Evolutionary conservation across 2,888 invertebrate species (phyloP).

Genomic region (Carabus problematicus): DNA sequence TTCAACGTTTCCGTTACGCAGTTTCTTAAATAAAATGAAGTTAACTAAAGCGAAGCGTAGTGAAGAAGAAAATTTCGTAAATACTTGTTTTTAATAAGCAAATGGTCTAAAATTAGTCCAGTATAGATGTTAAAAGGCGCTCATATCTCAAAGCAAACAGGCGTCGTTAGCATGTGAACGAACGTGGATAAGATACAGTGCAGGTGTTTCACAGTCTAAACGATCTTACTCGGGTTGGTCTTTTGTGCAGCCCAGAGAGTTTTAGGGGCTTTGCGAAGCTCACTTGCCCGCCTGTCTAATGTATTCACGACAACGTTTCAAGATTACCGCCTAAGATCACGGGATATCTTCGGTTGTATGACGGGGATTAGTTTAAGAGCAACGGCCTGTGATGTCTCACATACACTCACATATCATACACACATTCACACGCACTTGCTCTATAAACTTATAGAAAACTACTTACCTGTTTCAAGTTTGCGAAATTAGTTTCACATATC

Average conservation of each 20-base stretch:
- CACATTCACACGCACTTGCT: slow-evolving; percentile 4
- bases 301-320: slow-evolving; percentile 42
- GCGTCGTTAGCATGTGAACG: slow-evolving; percentile 16
- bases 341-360: slow-evolving; percentile 42
- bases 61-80: slow-evolving; percentile 42
- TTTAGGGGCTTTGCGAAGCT: slow-evolving; percentile 38
- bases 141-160: slow-evolving; percentile 43
- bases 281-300: slow-evolving; percentile 42
- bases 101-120: slow-evolving; percentile 43
- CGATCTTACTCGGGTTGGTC: slow-evolving; percentile 29
- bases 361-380: slow-evolving; percentile 43
- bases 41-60: slow-evolving; percentile 29
- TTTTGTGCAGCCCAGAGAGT: slow-evolving; percentile 42
- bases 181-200: neutral
- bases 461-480: too few species aligned
- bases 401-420: neutral
- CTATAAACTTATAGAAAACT: too few species aligned
- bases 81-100: slow-evolving; percentile 44
- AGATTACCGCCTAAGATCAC: slow-evolving; percentile 42
- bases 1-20: neutral
- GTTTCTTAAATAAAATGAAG: slow-evolving; percentile 30
- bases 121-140: slow-evolving; percentile 43
- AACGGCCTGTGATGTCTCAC: slow-evolving; percentile 39
- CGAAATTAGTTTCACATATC: too few species aligned
- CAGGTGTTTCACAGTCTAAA: slow-evolving; percentile 20